Evolutionary conservation across 2,888 invertebrate genomes (phyloP), one percentile per base, ranked within the genome.

Genomic region (Bhutanitis thaidina): DNA sequence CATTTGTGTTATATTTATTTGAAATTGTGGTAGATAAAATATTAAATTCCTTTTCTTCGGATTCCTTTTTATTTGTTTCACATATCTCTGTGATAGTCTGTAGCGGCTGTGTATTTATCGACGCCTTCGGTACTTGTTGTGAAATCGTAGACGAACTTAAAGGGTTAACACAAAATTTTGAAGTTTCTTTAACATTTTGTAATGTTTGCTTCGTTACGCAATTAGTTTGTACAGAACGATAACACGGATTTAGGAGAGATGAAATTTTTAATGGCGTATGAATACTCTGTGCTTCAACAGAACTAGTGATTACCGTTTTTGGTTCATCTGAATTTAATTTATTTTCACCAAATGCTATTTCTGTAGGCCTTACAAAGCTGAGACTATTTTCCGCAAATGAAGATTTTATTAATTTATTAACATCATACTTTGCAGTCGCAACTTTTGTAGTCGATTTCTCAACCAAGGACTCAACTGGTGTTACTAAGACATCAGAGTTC

Each of bases 201-300:
- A 27, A 30, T 14, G 8, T 36, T 13, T 30, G 15, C n/a, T 36
- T 36, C 1, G 29, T 36, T 20, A 13, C 7, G 16, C 10, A 30
- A n/a, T 20, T 46, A 14, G 10, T 37, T 30, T 40, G 40, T 69
- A 54, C 71, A 65, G 59, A 75, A 66, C 34, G 58, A 60, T 60
- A 60, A 27, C 57, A 36, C 10, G 65, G 62, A 49, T 64, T 61
- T 45, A 87, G 62, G 37, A 87, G 61, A 1, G 85, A 78, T 8
- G 87, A 87, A 65, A 87, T 80, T 67, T 72, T 84, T 56, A 86
- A 60, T 7, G 87, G 85, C 3, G 69, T 77, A 50, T 78, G 65
- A 37, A 73, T 58, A 12, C 30, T 46, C 3, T 40, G 14, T 25
- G n/a, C 29, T 1, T 29, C 34, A 1, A 10, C 8, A 14, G 10